Evolutionary conservation across 2,888 invertebrate genomes (phyloP).

Genomic region (Caenorhabditis sulstoni): DNA sequence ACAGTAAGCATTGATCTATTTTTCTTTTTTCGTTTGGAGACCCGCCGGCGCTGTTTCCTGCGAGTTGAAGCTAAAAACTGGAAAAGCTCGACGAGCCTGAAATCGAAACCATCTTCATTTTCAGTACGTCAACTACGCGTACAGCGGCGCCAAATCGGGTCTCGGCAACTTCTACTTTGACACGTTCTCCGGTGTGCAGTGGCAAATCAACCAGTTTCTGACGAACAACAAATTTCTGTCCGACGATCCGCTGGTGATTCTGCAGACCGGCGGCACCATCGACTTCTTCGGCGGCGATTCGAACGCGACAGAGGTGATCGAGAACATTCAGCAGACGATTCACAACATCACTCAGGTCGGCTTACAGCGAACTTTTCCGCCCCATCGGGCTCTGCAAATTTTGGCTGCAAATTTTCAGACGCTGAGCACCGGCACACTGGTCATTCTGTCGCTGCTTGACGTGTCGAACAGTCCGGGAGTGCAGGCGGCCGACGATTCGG

Average conservation of each 20-base stretch:
- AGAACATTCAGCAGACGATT: slow-evolving; percentile 67
- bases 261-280: slow-evolving; percentile 73
- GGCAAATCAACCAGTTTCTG: slow-evolving; percentile 71
- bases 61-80: too few species aligned
- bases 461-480: slow-evolving; percentile 71
- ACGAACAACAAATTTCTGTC: slow-evolving; percentile 59
- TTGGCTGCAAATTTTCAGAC: too few species aligned
- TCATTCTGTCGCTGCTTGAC: slow-evolving; percentile 71
- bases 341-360: slow-evolving; percentile 64
- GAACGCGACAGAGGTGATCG: slow-evolving; percentile 65
- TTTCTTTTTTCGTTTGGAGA: too few species aligned
- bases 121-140: slow-evolving; percentile 75
- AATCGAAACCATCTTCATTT: slow-evolving; percentile 10
- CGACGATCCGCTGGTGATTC: slow-evolving; percentile 67
- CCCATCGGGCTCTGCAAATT: too few species aligned
- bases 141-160: slow-evolving; percentile 72
- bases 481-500: slow-evolving; percentile 69
- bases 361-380: background rate
- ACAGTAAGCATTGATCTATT: too few species aligned
- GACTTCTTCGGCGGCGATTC: slow-evolving; percentile 75
- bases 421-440: slow-evolving; percentile 68
- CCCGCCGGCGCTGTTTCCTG: too few species aligned
- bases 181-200: slow-evolving; percentile 71
- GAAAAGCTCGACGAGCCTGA: background rate
- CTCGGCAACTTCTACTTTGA: slow-evolving; percentile 74